These are phyloP conservation scores for Distichodus sexfasciatus DNA, from an alignment of 2,797 vertebrate species.

Conservation along the genomic window DNA sequence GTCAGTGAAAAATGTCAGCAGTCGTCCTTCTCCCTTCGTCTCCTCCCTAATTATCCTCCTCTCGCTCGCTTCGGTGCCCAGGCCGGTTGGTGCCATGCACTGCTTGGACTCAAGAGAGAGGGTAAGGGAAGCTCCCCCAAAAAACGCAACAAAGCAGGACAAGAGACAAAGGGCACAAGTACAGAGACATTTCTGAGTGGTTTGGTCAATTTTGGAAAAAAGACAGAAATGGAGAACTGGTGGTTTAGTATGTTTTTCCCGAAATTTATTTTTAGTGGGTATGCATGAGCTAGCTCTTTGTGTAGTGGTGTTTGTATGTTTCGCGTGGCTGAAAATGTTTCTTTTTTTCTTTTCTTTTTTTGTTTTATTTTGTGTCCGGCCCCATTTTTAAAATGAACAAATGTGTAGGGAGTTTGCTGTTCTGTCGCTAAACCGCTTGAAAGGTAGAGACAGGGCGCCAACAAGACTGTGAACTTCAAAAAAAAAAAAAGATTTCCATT, in stretches of 20 bases:
- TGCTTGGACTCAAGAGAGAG: constrained; percentile 24
- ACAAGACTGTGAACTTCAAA: constrained; percentile 77
- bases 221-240: constrained; percentile 36
- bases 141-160: constrained; percentile 29
- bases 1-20: constrained; percentile 22
- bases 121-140: background rate
- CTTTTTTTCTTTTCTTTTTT: background rate
- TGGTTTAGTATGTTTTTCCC: constrained; percentile 29
- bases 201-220: constrained; percentile 21
- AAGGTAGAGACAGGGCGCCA: constrained; percentile 52
- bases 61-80: constrained; percentile 7
- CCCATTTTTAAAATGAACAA: constrained; percentile 32
- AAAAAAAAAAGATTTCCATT: constrained; percentile 43
- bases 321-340: constrained; percentile 25
- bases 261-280: constrained; percentile 22
- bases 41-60: background rate
- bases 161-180: constrained; percentile 19
- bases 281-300: constrained; percentile 24
- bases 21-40: constrained; percentile 29
- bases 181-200: background rate
- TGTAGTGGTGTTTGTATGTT: constrained; percentile 12
- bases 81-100: constrained; percentile 25
- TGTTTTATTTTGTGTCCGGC: constrained; percentile 21
- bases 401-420: constrained; percentile 21
- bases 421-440: constrained; percentile 24